Conservation (phyloP, 2,797 vertebrate species). For the Furcifer pardalis region DNA sequence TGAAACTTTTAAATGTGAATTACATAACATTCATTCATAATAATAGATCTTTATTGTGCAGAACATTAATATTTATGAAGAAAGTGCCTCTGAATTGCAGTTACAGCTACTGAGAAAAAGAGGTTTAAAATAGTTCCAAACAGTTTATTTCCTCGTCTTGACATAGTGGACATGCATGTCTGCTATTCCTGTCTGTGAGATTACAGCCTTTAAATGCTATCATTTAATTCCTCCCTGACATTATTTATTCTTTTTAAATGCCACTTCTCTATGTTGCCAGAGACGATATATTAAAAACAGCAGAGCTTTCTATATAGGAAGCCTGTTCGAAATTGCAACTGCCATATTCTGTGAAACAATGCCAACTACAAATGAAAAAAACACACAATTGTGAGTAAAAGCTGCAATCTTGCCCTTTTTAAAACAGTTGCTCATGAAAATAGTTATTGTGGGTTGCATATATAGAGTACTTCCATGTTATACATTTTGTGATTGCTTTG, state of each 20-base stretch:
- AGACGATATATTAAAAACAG: not conserved
- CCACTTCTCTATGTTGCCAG: not conserved
- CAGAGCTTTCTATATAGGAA: not conserved
- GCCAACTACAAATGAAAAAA: not conserved
- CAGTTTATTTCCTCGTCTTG: constrained; percentile 1
- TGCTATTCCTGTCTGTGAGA: constrained; percentile 8
- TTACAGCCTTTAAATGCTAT: not conserved
- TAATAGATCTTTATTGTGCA: constrained; percentile 42
- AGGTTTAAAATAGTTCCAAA: constrained; percentile 2
- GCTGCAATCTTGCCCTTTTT: not conserved
- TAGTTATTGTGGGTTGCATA: not conserved
- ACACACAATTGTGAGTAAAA: not conserved
- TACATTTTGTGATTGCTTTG: not conserved
- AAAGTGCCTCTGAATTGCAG: not conserved
- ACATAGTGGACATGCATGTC: constrained; percentile 6
- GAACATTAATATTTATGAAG: constrained; percentile 38
- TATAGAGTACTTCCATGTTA: not conserved
- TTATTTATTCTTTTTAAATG: too few relatives aligned
- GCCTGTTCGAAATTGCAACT: not conserved
- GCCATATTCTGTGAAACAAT: fast-evolving
- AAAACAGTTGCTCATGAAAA: not conserved
- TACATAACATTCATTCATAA: constrained; percentile 53
- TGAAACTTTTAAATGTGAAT: constrained; percentile 36
- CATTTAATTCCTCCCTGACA: not conserved
- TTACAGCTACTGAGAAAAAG: not conserved